Conservation (phyloP, 2,797 vertebrate species). For the Mormyrus hasselquistii region DNA sequence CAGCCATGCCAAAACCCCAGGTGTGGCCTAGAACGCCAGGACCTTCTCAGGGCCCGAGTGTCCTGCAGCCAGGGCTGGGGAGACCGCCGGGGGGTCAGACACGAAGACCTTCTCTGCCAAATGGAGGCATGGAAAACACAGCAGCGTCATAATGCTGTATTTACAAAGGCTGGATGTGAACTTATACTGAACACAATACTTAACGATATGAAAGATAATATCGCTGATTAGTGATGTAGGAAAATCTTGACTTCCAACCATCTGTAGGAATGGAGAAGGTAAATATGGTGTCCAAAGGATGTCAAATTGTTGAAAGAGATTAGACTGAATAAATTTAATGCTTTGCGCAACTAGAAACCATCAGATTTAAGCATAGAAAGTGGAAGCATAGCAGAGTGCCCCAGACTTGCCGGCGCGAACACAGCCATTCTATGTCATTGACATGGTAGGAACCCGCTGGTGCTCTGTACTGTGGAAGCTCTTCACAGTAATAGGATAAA, state of each 20-base stretch:
- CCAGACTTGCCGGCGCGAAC: no score
- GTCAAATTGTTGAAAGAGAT: neutral
- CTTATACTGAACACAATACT: neutral
- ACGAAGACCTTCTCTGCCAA: neutral
- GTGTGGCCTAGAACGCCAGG: conserved; percentile 9
- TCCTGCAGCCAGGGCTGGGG: neutral
- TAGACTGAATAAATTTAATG: neutral
- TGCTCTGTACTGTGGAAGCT: neutral
- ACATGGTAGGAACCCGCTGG: neutral
- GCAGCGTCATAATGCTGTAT: neutral
- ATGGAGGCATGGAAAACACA: neutral
- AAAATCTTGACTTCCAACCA: neutral
- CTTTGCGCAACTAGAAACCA: neutral
- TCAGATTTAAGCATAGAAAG: neutral
- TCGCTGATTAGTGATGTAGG: neutral
- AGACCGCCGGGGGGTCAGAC: neutral
- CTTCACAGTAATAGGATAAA: conserved; percentile 6
- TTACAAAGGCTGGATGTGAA: neutral
- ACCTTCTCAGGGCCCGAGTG: neutral
- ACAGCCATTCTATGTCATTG: neutral
- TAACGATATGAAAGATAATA: neutral
- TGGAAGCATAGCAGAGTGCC: neutral
- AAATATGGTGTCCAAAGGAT: neutral
- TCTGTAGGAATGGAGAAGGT: neutral
- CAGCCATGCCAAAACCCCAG: neutral